phyloP scores from a whole-genome alignment of 1,140 invertebrate genomes.

The Kradibia gibbosae region DNA sequence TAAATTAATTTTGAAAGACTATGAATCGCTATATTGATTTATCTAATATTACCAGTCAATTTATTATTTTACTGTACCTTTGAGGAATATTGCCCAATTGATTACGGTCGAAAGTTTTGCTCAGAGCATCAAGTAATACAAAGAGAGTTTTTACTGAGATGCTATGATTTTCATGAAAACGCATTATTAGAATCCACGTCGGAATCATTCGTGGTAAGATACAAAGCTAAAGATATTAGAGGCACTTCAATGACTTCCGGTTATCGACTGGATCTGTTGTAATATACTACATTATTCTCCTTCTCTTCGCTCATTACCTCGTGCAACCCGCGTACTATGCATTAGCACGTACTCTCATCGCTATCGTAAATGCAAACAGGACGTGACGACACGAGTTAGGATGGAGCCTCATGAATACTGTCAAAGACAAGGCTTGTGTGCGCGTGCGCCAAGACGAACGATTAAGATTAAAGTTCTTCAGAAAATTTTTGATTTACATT shows the following conservation, averaged over 20 bases:
- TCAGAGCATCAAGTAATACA: no score
- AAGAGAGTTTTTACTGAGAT: no score
- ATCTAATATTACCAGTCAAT: no score
- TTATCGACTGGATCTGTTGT: neutral
- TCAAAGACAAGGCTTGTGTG: no score
- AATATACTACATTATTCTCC: neutral
- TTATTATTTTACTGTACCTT: no score
- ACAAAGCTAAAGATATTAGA: neutral
- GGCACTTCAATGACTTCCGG: neutral
- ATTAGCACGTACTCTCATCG: neutral
- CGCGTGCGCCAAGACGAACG: neutral
- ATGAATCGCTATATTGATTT: no score
- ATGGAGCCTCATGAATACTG: neutral
- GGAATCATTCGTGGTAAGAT: neutral
- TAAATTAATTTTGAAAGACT: no score
- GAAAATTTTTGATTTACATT: no score
- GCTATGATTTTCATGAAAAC: no score
- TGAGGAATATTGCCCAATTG: no score
- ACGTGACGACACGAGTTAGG: neutral
- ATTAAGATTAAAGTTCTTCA: neutral
- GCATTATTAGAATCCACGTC: no score
- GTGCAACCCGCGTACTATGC: neutral
- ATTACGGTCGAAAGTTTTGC: no score
- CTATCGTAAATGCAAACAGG: constrained; percentile 16
- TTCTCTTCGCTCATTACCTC: neutral